phyloP scores from a whole-genome alignment of 2,113 vertebrate species.

The Sander vitreus region DNA sequence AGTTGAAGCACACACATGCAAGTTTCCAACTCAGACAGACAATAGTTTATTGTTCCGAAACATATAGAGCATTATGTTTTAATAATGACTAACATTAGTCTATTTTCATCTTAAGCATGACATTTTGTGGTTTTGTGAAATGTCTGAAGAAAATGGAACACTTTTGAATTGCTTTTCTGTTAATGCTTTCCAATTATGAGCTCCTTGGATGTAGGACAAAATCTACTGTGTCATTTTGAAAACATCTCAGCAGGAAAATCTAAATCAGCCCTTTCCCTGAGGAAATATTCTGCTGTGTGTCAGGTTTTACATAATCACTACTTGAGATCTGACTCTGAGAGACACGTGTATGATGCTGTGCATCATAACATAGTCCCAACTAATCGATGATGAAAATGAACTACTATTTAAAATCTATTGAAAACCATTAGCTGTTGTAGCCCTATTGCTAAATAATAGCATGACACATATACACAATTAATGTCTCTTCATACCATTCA shows the following conservation, averaged over 20 bases:
- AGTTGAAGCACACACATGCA: not conserved
- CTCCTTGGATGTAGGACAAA: conserved; percentile 4
- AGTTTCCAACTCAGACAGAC: conserved; percentile 16
- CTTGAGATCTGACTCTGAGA: not conserved
- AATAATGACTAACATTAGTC: not conserved
- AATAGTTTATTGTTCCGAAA: conserved; percentile 1
- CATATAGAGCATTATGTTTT: not conserved
- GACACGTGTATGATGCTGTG: too few species aligned
- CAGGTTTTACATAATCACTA: not conserved
- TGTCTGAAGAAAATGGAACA: conserved; percentile 14
- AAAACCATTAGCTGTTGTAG: too few species aligned
- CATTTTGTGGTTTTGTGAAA: conserved; percentile 3
- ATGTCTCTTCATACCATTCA: too few species aligned
- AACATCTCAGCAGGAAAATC: conserved; percentile 26
- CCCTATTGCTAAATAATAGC: too few species aligned
- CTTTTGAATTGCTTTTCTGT: not conserved
- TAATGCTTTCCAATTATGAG: conserved; percentile 6
- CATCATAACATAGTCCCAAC: too few species aligned
- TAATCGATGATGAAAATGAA: too few species aligned
- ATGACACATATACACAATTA: too few species aligned
- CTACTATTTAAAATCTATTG: too few species aligned
- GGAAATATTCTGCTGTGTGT: not conserved
- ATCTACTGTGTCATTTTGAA: not conserved
- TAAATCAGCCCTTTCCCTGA: conserved; percentile 14
- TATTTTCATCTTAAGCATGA: not conserved